A percentile compares a stretch with the other conserved stretches of the same genome.
These are phyloP conservation scores for Hyaena hyaena DNA, from an alignment of 2,113 vertebrate genomes.

Conservation along the genomic window DNA sequence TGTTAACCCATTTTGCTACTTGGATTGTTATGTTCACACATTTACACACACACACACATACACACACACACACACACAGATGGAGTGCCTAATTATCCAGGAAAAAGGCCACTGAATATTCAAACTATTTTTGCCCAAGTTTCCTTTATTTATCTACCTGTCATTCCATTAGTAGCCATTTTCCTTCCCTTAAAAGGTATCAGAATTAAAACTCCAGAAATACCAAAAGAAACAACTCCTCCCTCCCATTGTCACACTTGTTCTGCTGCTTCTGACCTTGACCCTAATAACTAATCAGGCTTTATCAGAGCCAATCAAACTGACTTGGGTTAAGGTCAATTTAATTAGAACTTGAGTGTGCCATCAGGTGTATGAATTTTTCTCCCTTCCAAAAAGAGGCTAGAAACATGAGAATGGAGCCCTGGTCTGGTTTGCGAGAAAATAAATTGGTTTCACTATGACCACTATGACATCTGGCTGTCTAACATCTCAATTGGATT, in stretches of 20 bases:
- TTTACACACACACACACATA: neutral
- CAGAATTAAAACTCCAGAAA: neutral
- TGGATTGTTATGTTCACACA: neutral
- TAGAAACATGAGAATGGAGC: neutral
- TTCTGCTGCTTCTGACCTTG: neutral
- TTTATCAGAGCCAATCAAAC: neutral
- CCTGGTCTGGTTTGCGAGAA: neutral
- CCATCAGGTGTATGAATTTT: neutral
- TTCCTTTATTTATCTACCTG: neutral
- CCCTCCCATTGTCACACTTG: neutral
- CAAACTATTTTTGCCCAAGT: neutral
- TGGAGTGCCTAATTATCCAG: neutral
- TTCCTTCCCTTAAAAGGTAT: slow-evolving; percentile 25
- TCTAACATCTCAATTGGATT: neutral
- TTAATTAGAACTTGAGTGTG: neutral
- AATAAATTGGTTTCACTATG: neutral
- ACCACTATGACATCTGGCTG: neutral
- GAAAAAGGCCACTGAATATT: neutral
- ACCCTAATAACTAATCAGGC: neutral
- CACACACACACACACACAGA: neutral
- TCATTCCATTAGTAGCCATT: neutral
- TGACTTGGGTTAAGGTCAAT: neutral
- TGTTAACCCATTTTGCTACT: slow-evolving; percentile 19
- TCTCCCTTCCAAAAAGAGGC: neutral
- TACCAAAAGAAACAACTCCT: neutral